Evolutionary conservation across 2,888 invertebrate genomes (phyloP).

Genomic region (Nomada goodeniana): DNA sequence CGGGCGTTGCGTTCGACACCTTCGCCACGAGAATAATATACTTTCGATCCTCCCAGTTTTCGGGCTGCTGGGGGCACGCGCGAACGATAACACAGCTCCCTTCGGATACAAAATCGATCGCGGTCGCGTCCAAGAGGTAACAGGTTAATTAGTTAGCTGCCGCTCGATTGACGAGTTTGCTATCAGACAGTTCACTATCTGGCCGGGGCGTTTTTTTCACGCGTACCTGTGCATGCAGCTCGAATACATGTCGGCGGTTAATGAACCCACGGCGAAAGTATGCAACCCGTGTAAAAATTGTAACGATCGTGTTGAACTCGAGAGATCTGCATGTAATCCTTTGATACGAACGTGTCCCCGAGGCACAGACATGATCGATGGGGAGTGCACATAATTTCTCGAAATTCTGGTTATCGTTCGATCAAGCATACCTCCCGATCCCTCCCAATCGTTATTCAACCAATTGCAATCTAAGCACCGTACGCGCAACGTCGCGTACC

Average conservation of each 20-base stretch:
- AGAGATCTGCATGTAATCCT: conserved; percentile 72
- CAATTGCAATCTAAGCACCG: not conserved
- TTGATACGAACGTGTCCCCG: conserved; percentile 16
- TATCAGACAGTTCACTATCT: too few relatives aligned
- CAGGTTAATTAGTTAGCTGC: conserved; percentile 74
- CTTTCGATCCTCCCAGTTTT: too few relatives aligned
- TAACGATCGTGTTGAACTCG: conserved; percentile 51
- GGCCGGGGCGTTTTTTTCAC: conserved; percentile 30
- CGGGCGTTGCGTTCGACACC: not conserved
- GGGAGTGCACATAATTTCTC: conserved; percentile 55
- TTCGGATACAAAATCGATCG: conserved; percentile 80
- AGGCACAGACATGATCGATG: conserved; percentile 54
- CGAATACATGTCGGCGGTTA: conserved; percentile 25
- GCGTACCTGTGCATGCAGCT: conserved; percentile 23
- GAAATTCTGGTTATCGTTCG: conserved; percentile 51
- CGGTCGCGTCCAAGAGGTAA: conserved; percentile 75
- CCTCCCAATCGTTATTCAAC: not conserved
- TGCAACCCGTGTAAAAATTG: conserved; percentile 51
- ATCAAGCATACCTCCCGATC: not conserved
- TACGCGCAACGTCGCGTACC: not conserved
- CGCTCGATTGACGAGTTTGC: conserved; percentile 13
- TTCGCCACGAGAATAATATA: conserved; percentile 1
- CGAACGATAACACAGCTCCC: conserved; percentile 56
- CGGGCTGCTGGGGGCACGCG: conserved; percentile 39
- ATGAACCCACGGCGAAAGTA: conserved; percentile 39